These are phyloP conservation scores for Oryctes rhinoceros DNA, from an alignment of 1,140 invertebrate genomes.

Conservation along the genomic window DNA sequence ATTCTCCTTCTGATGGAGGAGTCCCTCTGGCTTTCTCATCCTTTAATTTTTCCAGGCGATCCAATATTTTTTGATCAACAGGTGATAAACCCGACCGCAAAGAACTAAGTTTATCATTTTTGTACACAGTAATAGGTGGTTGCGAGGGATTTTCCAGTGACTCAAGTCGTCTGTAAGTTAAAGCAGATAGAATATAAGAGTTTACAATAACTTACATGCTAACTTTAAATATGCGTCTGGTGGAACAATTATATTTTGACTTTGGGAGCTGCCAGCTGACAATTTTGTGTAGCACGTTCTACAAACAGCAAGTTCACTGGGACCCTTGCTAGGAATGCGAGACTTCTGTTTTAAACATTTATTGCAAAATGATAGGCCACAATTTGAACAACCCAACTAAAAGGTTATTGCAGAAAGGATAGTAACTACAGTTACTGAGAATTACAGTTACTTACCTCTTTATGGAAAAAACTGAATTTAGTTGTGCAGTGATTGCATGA, in stretches of 20 bases:
- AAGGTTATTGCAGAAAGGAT: conserved; percentile 43
- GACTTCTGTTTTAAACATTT: conserved; percentile 67
- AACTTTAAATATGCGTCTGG: conserved; percentile 66
- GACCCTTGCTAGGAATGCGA: conserved; percentile 56
- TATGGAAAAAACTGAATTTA: conserved; percentile 64
- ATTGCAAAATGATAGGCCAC: conserved; percentile 71
- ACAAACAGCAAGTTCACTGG: conserved; percentile 63
- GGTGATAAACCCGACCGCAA: conserved; percentile 59
- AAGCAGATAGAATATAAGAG: conserved; percentile 31
- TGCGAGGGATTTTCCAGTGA: conserved; percentile 61
- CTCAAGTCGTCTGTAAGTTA: conserved; percentile 56
- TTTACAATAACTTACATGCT: conserved; percentile 6
- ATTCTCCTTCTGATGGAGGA: conserved; percentile 63
- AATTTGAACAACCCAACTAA: conserved; percentile 70
- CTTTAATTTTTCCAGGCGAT: conserved; percentile 69
- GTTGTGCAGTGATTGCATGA: conserved; percentile 64
- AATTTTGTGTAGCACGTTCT: conserved; percentile 57
- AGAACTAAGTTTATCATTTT: conserved; percentile 59
- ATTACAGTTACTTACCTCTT: conserved; percentile 59
- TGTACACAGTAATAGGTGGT: conserved; percentile 64
- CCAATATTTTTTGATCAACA: conserved; percentile 65
- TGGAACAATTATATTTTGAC: conserved; percentile 55
- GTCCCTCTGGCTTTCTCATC: conserved; percentile 60
- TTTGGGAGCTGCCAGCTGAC: conserved; percentile 43
- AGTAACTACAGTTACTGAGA: conserved; percentile 20